Conservation (phyloP, 2,888 invertebrate genomes). For the Eulithis prunata region DNA sequence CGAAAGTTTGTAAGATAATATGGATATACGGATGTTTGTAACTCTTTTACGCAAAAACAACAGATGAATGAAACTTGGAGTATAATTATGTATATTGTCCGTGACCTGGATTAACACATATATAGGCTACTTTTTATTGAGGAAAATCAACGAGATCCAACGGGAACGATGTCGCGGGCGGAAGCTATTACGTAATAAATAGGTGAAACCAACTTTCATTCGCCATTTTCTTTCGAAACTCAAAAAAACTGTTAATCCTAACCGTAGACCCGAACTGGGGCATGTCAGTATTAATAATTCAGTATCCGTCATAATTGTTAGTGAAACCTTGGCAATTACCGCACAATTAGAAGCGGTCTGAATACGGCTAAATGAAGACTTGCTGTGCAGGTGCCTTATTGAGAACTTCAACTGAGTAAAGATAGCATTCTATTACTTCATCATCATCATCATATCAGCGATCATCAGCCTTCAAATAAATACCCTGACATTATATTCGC, state of each 20-base stretch:
- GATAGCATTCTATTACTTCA: constrained; percentile 6
- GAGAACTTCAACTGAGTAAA: constrained; percentile 22
- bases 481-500: too few species aligned
- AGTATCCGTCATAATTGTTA: constrained; percentile 79
- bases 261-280: constrained; percentile 56
- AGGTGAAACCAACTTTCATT: constrained; percentile 7
- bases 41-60: too few species aligned
- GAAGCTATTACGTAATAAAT: not conserved
- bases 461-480: too few species aligned
- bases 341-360: constrained; percentile 79
- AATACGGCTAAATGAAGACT: constrained; percentile 56
- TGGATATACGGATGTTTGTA: too few species aligned
- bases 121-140: too few species aligned
- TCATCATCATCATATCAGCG: too few species aligned
- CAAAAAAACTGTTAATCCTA: constrained; percentile 41
- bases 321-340: constrained; percentile 80
- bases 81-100: too few species aligned
- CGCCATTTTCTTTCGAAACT: constrained; percentile 19
- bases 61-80: too few species aligned
- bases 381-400: constrained; percentile 19
- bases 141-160: too few species aligned
- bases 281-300: constrained; percentile 73
- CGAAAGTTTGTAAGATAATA: too few species aligned
- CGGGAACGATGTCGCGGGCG: too few species aligned
- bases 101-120: too few species aligned